Evolutionary conservation across 2,888 invertebrate genomes (phyloP).

Genomic region (Drosophila eohydei): DNA sequence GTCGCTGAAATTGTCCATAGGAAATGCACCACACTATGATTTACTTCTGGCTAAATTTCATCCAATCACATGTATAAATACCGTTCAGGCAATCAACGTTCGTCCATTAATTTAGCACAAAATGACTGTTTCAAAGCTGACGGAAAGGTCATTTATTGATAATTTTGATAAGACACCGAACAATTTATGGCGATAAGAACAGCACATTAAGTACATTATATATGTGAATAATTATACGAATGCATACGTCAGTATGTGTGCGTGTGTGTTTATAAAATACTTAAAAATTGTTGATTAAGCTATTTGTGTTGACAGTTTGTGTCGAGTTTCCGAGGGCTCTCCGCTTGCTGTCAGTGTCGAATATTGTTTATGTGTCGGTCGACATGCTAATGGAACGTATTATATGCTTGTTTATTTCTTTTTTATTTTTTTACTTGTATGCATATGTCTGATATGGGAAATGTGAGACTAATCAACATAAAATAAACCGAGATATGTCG

Average conservation of each 20-base stretch:
- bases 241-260: not conserved
- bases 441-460: slow-evolving; percentile 1
- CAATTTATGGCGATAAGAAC: slow-evolving; percentile 55
- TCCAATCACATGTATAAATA: not conserved
- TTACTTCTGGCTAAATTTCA: slow-evolving; percentile 2
- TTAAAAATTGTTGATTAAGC: slow-evolving; percentile 67
- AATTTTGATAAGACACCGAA: slow-evolving; percentile 69
- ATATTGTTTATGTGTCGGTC: slow-evolving; percentile 25
- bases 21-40: slow-evolving; percentile 12
- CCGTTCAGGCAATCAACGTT: not conserved
- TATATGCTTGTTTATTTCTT: slow-evolving; percentile 8
- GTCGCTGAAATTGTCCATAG: slow-evolving; percentile 7
- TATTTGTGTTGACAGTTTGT: slow-evolving; percentile 61
- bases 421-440: not conserved
- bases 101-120: slow-evolving; percentile 32
- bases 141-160: slow-evolving; percentile 74
- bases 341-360: slow-evolving; percentile 20
- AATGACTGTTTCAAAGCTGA: slow-evolving; percentile 44
- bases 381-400: slow-evolving; percentile 1
- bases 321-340: slow-evolving; percentile 30
- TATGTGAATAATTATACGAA: slow-evolving; percentile 2
- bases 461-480: slow-evolving; percentile 27
- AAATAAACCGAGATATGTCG: slow-evolving; percentile 15
- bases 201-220: slow-evolving; percentile 46
- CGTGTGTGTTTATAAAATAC: slow-evolving; percentile 29